Evolutionary conservation across 2,888 invertebrate species (phyloP).

Genomic region (Kryphioiulus occultus): DNA sequence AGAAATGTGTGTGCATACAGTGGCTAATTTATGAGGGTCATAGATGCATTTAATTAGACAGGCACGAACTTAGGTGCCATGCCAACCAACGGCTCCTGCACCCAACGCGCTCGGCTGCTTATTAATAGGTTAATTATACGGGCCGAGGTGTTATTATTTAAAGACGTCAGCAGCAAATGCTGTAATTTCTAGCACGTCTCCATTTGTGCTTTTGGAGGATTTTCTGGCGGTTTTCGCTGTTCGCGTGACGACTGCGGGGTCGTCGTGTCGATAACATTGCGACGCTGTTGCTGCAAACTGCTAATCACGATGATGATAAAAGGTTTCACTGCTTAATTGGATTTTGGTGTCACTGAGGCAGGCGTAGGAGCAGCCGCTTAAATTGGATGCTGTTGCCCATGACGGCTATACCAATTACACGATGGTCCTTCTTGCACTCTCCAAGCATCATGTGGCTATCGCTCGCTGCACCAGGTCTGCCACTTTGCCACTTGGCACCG

Average conservation of each 20-base stretch:
- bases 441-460: background rate
- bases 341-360: constrained; percentile 15
- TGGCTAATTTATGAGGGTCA: constrained; percentile 4
- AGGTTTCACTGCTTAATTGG: background rate
- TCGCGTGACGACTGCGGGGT: background rate
- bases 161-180: constrained; percentile 1
- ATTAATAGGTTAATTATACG: background rate
- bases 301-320: background rate
- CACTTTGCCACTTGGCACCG: background rate
- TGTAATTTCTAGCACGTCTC: background rate
- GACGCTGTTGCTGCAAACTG: background rate
- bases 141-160: background rate
- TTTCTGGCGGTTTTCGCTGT: background rate
- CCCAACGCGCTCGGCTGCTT: background rate
- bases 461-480: background rate
- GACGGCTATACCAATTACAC: background rate
- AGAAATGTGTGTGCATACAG: background rate
- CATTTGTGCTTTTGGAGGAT: background rate
- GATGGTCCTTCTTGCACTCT: background rate
- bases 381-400: background rate
- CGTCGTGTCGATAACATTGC: background rate
- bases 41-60: background rate
- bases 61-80: background rate
- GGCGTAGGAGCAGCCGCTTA: background rate
- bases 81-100: background rate